These are phyloP conservation scores for Morpho achilles DNA, from an alignment of 2,888 invertebrate species.

Conservation along the genomic window DNA sequence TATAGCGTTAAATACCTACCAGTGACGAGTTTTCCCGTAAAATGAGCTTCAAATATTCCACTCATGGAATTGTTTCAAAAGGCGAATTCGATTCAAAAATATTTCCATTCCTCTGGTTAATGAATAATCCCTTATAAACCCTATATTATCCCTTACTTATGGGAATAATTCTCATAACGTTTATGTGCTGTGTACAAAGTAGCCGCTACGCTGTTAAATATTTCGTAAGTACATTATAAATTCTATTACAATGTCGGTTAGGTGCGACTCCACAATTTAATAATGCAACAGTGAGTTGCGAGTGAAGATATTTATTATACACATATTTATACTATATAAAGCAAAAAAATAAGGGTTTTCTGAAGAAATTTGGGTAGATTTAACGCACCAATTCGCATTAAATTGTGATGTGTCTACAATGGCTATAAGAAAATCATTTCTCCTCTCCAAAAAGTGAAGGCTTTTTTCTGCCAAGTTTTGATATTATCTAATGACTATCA, in stretches of 20 bases:
- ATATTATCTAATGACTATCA: too few relatives aligned
- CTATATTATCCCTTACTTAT: conserved; percentile 27
- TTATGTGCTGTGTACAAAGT: conserved; percentile 5
- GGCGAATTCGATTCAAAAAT: conserved; percentile 36
- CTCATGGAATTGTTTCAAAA: conserved; percentile 42
- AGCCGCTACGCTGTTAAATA: conserved; percentile 12
- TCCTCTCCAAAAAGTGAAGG: too few relatives aligned
- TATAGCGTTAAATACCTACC: conserved; percentile 3
- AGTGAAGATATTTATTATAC: neutral
- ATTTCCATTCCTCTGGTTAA: conserved; percentile 36
- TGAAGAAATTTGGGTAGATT: conserved; percentile 2
- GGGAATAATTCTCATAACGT: conserved; percentile 11
- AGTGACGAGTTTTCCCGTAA: conserved; percentile 30
- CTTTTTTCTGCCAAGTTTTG: too few relatives aligned
- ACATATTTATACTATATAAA: too few relatives aligned
- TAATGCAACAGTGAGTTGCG: neutral
- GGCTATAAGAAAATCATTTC: too few relatives aligned
- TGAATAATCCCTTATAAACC: conserved; percentile 23
- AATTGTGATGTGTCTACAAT: too few relatives aligned
- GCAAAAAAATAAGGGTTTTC: neutral
- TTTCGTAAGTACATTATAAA: conserved; percentile 16
- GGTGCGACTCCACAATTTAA: neutral
- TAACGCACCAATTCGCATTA: neutral
- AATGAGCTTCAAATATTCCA: conserved; percentile 37
- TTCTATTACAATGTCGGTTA: conserved; percentile 5